Conservation (phyloP, 2,113 vertebrate genomes). For the Pongo abelii region DNA sequence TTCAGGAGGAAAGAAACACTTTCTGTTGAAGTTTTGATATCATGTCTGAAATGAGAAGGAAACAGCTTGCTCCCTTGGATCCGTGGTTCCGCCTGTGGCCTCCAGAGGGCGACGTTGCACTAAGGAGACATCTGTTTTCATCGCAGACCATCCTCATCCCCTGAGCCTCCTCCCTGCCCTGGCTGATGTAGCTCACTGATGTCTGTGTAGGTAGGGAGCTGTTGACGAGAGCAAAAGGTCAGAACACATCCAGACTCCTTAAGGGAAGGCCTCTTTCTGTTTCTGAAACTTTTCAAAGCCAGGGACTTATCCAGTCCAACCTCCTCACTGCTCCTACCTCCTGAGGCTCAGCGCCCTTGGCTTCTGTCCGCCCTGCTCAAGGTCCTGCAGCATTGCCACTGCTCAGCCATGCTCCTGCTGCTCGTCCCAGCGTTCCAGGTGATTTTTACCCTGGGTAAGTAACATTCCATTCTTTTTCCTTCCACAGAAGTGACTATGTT, state of each 20-base stretch:
- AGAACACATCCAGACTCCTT: not conserved
- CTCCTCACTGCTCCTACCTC: rapidly evolving
- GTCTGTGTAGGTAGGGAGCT: not conserved
- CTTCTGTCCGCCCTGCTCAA: not conserved
- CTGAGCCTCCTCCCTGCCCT: not conserved
- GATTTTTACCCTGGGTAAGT: not conserved
- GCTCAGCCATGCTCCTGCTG: not conserved
- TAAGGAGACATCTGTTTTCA: not conserved
- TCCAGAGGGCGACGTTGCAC: not conserved
- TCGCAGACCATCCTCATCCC: too few species aligned
- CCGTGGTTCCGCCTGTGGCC: not conserved
- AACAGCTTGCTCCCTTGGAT: not conserved
- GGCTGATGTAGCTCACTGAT: not conserved
- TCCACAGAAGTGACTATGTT: not conserved
- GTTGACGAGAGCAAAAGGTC: not conserved
- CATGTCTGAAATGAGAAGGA: not conserved
- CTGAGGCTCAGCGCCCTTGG: not conserved
- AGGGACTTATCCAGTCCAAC: too few species aligned
- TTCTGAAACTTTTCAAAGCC: not conserved
- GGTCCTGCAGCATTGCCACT: rapidly evolving
- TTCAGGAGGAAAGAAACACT: not conserved
- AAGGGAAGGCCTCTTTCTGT: not conserved
- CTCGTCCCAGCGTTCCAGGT: not conserved
- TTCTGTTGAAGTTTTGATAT: not conserved
- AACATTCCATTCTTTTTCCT: not conserved